Percentiles rank a stretch among this genome's conserved stretches.
Conservation (phyloP, 2,888 invertebrate genomes). For the Proisotoma minuta region DNA sequence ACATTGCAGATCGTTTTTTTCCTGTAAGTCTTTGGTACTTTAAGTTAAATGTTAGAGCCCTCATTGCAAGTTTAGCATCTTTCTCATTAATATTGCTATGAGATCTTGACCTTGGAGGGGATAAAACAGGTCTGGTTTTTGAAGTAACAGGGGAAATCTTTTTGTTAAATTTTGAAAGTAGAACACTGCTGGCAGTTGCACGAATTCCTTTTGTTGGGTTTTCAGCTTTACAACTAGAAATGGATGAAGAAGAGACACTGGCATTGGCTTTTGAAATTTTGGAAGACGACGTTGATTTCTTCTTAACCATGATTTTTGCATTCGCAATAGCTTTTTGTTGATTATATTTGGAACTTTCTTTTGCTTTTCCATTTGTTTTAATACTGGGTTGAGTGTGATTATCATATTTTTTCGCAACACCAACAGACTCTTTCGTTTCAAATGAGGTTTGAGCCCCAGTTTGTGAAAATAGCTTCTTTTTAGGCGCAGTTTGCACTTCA, state of each 20-base stretch:
- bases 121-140: slow-evolving; percentile 12
- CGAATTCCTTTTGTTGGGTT: slow-evolving; percentile 17
- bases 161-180: slow-evolving; percentile 11
- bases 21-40: slow-evolving; percentile 35
- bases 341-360: no score
- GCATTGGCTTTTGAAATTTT: background rate
- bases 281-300: no score
- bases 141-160: slow-evolving; percentile 11
- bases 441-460: background rate
- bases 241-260: background rate
- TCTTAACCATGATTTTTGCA: no score
- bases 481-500: slow-evolving; percentile 48
- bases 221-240: slow-evolving; percentile 2
- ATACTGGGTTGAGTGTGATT: background rate
- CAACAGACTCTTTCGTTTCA: background rate
- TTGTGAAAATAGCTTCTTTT: slow-evolving; percentile 14
- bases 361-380: background rate
- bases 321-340: no score
- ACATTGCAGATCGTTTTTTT: slow-evolving; percentile 33
- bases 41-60: slow-evolving; percentile 44
- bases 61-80: slow-evolving; percentile 46
- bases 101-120: slow-evolving; percentile 33
- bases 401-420: background rate
- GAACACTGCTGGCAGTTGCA: slow-evolving; percentile 7
- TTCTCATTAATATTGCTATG: slow-evolving; percentile 48